These are phyloP conservation scores for Nicator chloris DNA, from an alignment of 2,113 vertebrate genomes.

Conservation along the genomic window DNA sequence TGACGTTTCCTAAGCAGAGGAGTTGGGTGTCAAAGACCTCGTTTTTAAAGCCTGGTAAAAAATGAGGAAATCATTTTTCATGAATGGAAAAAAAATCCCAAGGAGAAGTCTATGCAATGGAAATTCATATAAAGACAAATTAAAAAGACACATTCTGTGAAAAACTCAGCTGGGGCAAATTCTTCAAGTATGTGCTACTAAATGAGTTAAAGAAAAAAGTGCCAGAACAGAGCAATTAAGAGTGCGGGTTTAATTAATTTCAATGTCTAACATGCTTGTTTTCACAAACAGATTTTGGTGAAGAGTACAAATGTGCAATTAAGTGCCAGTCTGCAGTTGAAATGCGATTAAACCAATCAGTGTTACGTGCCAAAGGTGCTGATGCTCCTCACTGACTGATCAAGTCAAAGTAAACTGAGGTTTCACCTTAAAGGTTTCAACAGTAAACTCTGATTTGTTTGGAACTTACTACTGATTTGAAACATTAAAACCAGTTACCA, in stretches of 20 bases:
- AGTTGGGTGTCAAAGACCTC: neutral
- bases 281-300: neutral
- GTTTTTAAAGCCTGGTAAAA: neutral
- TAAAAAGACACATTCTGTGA: neutral
- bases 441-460: conserved; percentile 31
- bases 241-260: conserved; percentile 10
- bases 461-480: conserved; percentile 10
- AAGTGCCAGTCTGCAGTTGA: neutral
- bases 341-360: neutral
- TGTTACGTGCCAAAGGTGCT: neutral
- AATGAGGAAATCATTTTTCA: neutral
- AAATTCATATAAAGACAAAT: neutral
- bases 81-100: neutral
- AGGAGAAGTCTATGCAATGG: neutral
- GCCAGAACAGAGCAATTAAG: conserved; percentile 20
- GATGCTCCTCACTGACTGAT: neutral
- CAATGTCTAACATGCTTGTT: neutral
- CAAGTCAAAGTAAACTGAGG: conserved; percentile 23
- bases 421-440: conserved; percentile 45
- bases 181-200: neutral
- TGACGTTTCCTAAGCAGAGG: neutral
- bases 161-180: neutral
- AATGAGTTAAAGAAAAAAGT: neutral
- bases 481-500: conserved; percentile 41
- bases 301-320: conserved; percentile 3